A percentile compares a stretch with the other conserved stretches of the same genome.
phyloP scores from a whole-genome alignment of 2,113 vertebrate genomes.

The Phylloscopus trochilus region DNA sequence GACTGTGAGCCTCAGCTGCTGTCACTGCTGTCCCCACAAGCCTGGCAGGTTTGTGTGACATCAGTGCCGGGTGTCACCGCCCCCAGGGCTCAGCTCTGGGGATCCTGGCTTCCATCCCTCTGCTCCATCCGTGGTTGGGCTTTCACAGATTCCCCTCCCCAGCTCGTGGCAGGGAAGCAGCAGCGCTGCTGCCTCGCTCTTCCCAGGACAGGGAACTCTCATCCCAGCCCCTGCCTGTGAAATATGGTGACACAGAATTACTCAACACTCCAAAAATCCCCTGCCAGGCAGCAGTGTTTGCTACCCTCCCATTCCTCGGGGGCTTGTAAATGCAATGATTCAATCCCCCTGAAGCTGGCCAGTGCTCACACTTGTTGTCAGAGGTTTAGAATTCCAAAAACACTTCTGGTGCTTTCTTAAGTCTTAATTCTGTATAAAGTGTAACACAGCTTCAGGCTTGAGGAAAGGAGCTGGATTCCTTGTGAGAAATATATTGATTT shows the following conservation, averaged over 20 bases:
- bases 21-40: background rate
- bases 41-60: background rate
- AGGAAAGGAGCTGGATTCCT: background rate
- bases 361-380: conserved; percentile 48
- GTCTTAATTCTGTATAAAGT: background rate
- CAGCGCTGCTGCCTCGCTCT: background rate
- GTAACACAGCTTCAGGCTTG: background rate
- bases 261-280: conserved; percentile 75
- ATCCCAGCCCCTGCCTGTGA: conserved; percentile 46
- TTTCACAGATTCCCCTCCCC: background rate
- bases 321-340: conserved; percentile 71
- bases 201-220: background rate
- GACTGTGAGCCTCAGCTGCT: background rate
- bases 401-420: background rate
- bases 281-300: conserved; percentile 54
- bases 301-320: conserved; percentile 70
- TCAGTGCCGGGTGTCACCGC: background rate
- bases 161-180: background rate
- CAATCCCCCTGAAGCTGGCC: conserved; percentile 57
- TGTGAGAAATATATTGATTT: background rate
- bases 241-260: conserved; percentile 75
- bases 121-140: background rate
- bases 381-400: conserved; percentile 40
- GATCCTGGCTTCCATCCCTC: background rate
- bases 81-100: background rate